phyloP scores from a whole-genome alignment of 2,888 invertebrate genomes.

The Aricia artaxerxes region DNA sequence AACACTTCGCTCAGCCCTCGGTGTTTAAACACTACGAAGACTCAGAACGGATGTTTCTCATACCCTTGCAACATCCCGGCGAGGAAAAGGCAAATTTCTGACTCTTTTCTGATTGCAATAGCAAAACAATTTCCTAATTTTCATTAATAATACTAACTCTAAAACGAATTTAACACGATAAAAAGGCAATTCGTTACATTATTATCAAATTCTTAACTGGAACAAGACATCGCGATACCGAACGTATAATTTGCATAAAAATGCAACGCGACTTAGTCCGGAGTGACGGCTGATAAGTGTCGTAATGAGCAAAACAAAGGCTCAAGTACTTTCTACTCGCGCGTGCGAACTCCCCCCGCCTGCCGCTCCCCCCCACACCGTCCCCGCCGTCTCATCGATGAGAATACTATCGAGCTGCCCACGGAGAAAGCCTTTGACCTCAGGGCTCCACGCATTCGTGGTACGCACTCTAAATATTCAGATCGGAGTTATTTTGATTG shows the following conservation, averaged over 20 bases:
- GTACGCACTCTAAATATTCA: conserved; percentile 50
- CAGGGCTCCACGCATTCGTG: conserved; percentile 60
- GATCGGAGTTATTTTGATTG: conserved; percentile 37
- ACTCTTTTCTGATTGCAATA: neutral
- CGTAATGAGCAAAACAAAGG: conserved; percentile 76
- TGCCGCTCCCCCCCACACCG: conserved; percentile 45
- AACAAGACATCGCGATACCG: conserved; percentile 43
- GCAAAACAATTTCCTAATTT: neutral
- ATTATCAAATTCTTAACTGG: conserved; percentile 24
- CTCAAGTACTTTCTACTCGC: conserved; percentile 68
- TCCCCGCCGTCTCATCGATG: conserved; percentile 47
- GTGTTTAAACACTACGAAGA: neutral
- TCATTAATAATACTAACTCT: neutral
- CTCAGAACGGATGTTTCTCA: conserved; percentile 2
- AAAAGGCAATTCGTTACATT: neutral
- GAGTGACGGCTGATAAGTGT: conserved; percentile 68
- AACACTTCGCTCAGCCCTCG: neutral
- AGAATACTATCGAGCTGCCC: conserved; percentile 53
- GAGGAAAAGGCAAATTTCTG: neutral
- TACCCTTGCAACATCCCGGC: neutral
- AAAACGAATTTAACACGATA: neutral
- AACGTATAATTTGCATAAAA: conserved; percentile 61
- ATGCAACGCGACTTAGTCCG: conserved; percentile 57
- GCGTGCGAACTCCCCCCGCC: conserved; percentile 52
- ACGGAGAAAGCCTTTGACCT: conserved; percentile 76